Evolutionary conservation across 1,140 invertebrate genomes (phyloP).

Genomic region (Chelonus insularis): DNA sequence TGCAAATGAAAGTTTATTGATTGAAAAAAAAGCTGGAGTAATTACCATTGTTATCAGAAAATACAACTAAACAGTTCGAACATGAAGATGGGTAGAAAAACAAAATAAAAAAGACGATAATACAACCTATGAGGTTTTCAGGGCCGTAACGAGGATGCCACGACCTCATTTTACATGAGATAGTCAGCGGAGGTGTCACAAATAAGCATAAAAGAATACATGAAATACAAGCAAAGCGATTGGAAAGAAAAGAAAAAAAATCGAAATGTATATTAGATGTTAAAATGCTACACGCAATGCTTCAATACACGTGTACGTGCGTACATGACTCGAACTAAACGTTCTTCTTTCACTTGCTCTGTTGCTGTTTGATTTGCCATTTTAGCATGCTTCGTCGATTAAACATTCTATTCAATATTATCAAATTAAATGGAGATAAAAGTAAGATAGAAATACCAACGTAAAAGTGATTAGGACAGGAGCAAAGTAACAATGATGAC

Average conservation of each 20-base stretch:
- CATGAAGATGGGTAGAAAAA: not conserved
- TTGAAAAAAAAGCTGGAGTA: too few species aligned
- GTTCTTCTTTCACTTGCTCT: conserved; percentile 11
- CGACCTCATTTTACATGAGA: conserved; percentile 12
- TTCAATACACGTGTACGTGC: conserved; percentile 23
- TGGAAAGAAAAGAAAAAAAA: not conserved
- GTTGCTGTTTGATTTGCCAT: too few species aligned
- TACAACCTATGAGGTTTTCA: not conserved
- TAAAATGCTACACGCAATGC: conserved; percentile 22
- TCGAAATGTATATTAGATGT: conserved; percentile 7
- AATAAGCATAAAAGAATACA: not conserved
- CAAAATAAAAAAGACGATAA: not conserved
- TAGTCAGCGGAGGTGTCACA: conserved; percentile 3
- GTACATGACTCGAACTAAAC: conserved; percentile 15
- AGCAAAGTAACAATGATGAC: too few species aligned
- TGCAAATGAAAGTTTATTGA: too few species aligned
- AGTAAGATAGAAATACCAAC: too few species aligned
- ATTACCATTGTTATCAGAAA: too few species aligned
- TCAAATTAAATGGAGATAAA: too few species aligned
- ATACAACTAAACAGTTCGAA: not conserved
- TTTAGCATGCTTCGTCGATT: too few species aligned
- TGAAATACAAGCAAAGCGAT: not conserved
- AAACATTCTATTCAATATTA: too few species aligned
- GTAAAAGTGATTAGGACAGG: too few species aligned
- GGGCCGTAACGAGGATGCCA: conserved; percentile 6